A percentile compares a stretch with the other conserved stretches of the same genome.
Evolutionary conservation across 2,888 invertebrate species (phyloP).

Genomic region (Ametastegia equiseti): DNA sequence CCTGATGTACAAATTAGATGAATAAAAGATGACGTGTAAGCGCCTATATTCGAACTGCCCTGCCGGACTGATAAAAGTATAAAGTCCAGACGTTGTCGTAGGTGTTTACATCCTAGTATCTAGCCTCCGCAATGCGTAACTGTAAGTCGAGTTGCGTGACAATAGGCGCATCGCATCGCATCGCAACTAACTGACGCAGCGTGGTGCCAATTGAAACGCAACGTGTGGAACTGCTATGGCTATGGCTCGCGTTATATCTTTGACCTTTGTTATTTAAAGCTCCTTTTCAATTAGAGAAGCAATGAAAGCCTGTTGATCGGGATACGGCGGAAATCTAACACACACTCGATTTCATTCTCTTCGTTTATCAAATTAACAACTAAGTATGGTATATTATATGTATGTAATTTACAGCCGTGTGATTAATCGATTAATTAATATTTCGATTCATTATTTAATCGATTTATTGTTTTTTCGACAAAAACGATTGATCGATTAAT

Average conservation of each 20-base stretch:
- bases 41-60: too few species aligned
- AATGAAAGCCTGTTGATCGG: not conserved
- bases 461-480: too few species aligned
- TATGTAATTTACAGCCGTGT: too few species aligned
- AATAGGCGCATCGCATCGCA: constrained; percentile 28
- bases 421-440: too few species aligned
- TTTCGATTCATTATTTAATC: too few species aligned
- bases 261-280: constrained; percentile 28
- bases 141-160: constrained; percentile 33
- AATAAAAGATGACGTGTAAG: too few species aligned
- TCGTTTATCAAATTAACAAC: not conserved
- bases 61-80: too few species aligned
- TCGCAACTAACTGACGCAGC: not conserved
- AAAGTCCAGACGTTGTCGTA: too few species aligned
- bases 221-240: not conserved
- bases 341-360: not conserved
- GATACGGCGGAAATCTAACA: not conserved
- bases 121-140: constrained; percentile 27
- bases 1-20: too few species aligned
- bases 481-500: too few species aligned
- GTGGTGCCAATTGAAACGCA: constrained; percentile 16
- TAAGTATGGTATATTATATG: too few species aligned
- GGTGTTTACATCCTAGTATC: too few species aligned
- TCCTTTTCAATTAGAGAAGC: not conserved
- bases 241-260: not conserved